These are phyloP conservation scores for Glareola pratincola DNA, from an alignment of 2,113 vertebrate genomes.

Conservation along the genomic window DNA sequence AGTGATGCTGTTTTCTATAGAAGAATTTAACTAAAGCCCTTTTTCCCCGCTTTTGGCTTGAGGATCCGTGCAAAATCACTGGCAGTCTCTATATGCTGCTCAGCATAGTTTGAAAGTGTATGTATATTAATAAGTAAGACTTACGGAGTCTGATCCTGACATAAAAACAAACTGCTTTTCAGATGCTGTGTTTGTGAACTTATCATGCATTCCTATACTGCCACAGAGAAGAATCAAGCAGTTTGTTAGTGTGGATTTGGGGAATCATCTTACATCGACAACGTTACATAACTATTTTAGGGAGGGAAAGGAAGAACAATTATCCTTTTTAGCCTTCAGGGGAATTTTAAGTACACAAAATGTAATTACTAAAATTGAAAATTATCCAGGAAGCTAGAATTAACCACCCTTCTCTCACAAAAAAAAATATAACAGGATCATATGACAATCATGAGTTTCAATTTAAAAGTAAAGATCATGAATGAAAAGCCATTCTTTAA, in stretches of 20 bases:
- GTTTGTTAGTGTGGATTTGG: neutral
- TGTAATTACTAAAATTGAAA: neutral
- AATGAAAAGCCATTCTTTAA: neutral
- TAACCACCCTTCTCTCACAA: neutral
- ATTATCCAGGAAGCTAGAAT: neutral
- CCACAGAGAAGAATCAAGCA: neutral
- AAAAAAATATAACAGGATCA: neutral
- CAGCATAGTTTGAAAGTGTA: neutral
- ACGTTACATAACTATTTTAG: neutral
- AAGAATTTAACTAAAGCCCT: neutral
- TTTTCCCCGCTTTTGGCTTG: neutral
- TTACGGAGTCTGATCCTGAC: neutral
- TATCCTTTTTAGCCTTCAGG: neutral
- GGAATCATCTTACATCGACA: neutral
- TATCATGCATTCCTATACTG: neutral
- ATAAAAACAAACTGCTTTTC: neutral
- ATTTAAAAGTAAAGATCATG: neutral
- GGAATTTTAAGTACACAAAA: neutral
- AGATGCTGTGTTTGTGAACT: neutral
- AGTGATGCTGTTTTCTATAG: neutral
- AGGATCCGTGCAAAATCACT: neutral
- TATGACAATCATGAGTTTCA: neutral
- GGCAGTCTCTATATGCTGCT: neutral
- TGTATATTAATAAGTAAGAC: neutral
- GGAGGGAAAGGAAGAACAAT: neutral